Conservation (phyloP, 1,140 invertebrate genomes). For the Drosophila ananassae region DNA sequence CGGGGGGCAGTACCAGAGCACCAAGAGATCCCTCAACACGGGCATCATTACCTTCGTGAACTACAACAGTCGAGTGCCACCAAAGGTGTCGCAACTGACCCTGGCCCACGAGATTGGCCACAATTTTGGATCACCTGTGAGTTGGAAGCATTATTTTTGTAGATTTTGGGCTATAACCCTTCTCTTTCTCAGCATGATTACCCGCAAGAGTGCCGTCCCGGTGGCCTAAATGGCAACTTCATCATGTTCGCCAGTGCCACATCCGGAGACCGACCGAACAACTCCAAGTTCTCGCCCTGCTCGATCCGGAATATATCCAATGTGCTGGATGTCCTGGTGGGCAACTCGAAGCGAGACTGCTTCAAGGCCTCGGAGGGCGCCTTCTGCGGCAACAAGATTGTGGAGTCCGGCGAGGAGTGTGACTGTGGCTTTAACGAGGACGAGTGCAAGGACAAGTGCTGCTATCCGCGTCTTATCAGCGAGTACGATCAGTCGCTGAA, state of each 20-base stretch:
- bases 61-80: constrained; percentile 98
- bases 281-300: constrained; percentile 97
- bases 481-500: constrained; percentile 89
- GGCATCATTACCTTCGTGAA: constrained; percentile 99
- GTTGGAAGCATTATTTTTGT: constrained; percentile 41
- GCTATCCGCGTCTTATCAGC: constrained; percentile 93
- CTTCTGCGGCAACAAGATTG: constrained; percentile 99
- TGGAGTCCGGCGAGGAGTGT: constrained; percentile 98
- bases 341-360: constrained; percentile 97
- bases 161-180: background rate
- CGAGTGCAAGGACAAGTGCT: constrained; percentile 97
- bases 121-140: constrained; percentile 98
- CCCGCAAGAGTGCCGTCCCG: constrained; percentile 95
- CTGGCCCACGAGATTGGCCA: constrained; percentile 99
- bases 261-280: constrained; percentile 96
- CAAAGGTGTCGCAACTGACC: constrained; percentile 98
- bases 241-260: constrained; percentile 99
- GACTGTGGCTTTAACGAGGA: constrained; percentile 98
- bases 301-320: constrained; percentile 97
- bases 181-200: constrained; percentile 93
- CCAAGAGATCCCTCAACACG: constrained; percentile 97
- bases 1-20: constrained; percentile 95
- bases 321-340: constrained; percentile 95
- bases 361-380: constrained; percentile 95
- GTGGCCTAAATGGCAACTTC: constrained; percentile 95